phyloP scores from a whole-genome alignment of 2,113 vertebrate species.

The Eonycteris spelaea region DNA sequence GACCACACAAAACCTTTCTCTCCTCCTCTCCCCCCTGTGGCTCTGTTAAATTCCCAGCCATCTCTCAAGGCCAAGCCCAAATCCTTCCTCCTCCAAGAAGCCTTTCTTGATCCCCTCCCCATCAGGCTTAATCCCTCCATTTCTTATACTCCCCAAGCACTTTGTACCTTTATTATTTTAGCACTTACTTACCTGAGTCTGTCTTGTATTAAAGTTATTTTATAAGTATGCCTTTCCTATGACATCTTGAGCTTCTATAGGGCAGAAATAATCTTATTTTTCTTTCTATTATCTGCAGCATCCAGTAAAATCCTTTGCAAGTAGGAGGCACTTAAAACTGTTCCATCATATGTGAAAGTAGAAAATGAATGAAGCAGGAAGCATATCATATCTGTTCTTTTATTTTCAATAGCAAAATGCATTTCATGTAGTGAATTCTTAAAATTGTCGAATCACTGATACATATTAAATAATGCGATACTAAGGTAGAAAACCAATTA shows the following conservation, averaged over 20 bases:
- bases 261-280: slow-evolving; percentile 23
- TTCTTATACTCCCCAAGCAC: slow-evolving; percentile 34
- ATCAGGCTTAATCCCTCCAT: slow-evolving; percentile 60
- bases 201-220: slow-evolving; percentile 62
- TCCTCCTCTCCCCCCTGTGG: not conserved
- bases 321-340: not conserved
- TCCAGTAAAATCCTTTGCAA: slow-evolving; percentile 6
- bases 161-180: slow-evolving; percentile 74
- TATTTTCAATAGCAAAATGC: slow-evolving; percentile 15
- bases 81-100: slow-evolving; percentile 71
- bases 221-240: slow-evolving; percentile 14
- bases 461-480: slow-evolving; percentile 42
- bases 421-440: not conserved
- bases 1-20: slow-evolving; percentile 59
- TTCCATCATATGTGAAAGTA: not conserved
- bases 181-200: slow-evolving; percentile 71
- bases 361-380: not conserved
- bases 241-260: slow-evolving; percentile 42
- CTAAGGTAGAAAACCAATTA: slow-evolving; percentile 56
- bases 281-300: not conserved
- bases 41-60: slow-evolving; percentile 28
- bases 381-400: not conserved
- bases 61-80: slow-evolving; percentile 65
- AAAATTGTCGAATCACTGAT: slow-evolving; percentile 13
- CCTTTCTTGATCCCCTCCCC: slow-evolving; percentile 52